Evolutionary conservation across 2,888 invertebrate species (phyloP).

Genomic region (Halictus quadricinctus): DNA sequence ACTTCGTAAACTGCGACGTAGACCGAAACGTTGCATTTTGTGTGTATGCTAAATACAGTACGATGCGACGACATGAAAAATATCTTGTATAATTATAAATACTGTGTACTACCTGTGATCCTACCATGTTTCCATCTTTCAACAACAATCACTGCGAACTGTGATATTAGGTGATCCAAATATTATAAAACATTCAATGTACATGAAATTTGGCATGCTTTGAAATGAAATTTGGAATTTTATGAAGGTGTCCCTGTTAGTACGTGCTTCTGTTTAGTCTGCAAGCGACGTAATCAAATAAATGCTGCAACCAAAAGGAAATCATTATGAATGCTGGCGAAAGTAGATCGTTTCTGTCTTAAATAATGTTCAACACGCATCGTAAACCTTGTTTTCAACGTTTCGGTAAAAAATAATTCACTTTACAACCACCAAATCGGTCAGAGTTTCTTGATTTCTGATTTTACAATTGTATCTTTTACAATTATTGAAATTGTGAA

Average conservation of each 20-base stretch:
- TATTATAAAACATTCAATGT: too few relatives aligned
- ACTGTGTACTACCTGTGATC: too few relatives aligned
- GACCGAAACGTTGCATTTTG: background rate
- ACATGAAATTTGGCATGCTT: too few relatives aligned
- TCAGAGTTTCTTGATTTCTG: background rate
- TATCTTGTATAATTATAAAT: too few relatives aligned
- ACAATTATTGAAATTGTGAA: too few relatives aligned
- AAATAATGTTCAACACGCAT: too few relatives aligned
- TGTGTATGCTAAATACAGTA: background rate
- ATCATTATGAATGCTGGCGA: background rate
- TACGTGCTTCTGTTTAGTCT: background rate
- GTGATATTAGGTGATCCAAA: too few relatives aligned
- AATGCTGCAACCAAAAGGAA: background rate
- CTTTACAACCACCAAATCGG: background rate
- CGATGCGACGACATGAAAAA: too few relatives aligned
- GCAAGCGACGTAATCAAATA: background rate
- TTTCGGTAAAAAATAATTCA: background rate
- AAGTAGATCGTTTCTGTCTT: background rate
- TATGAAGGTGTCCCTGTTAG: background rate
- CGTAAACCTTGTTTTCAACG: too few relatives aligned
- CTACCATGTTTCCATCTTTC: too few relatives aligned
- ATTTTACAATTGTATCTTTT: too few relatives aligned
- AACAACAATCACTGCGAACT: too few relatives aligned
- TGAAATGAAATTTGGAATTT: conserved; percentile 15
- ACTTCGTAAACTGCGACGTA: background rate